Percentiles rank a stretch among this genome's conserved stretches.
Conservation (phyloP, 2,888 invertebrate species). For the Amitus sp. region DNA sequence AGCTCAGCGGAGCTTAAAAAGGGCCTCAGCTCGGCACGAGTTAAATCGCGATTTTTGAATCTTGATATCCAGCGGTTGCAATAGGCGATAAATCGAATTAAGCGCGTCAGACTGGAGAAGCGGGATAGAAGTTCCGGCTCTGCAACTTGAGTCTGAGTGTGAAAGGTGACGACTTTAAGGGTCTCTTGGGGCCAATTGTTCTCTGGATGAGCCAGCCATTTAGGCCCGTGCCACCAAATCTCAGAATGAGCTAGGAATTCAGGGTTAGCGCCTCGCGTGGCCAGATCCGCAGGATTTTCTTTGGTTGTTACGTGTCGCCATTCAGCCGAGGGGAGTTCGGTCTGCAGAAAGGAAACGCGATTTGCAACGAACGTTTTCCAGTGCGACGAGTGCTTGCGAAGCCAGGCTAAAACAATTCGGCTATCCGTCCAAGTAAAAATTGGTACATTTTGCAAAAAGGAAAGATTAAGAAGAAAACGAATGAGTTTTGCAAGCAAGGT, state of each 20-base stretch:
- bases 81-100: no score
- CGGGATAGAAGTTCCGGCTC: no score
- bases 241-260: no score
- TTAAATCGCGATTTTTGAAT: no score
- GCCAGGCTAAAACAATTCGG: conserved; percentile 34
- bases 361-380: conserved; percentile 31
- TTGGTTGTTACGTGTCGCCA: conserved; percentile 36
- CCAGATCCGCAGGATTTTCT: conserved; percentile 43
- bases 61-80: no score
- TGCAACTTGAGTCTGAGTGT: no score
- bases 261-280: conserved; percentile 40
- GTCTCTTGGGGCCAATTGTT: not conserved
- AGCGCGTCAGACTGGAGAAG: no score
- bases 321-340: not conserved
- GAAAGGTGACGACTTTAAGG: not conserved
- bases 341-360: conserved; percentile 23
- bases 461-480: not conserved
- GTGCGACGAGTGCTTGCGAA: conserved; percentile 19
- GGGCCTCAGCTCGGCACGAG: no score
- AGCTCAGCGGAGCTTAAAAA: no score
- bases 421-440: conserved; percentile 39
- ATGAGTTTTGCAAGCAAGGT: not conserved
- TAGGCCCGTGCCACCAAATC: conserved; percentile 45
- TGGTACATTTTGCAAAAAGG: not conserved
- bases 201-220: conserved; percentile 1